Base-by-base conservation (phyloP, 2,888 invertebrate species). In the Chaetogeoica ovagalla region DNA sequence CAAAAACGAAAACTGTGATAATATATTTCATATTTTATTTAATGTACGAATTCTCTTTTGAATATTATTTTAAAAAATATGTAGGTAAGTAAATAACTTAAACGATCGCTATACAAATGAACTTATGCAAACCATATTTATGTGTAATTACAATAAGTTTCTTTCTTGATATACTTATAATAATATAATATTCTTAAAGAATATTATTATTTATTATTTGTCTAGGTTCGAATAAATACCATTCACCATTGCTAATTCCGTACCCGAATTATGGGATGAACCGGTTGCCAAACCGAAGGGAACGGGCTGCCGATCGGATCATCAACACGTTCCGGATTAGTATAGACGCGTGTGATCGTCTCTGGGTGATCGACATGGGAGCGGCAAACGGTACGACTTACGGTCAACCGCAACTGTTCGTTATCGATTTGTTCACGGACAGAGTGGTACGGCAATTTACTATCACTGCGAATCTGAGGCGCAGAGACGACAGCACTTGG, bases 321-420 rank as follows among this genome's bases (percentile, higher is more conserved):
- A 92, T 90, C 76, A 94, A 93, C 0, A 93, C 91, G 7, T 94
- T 94, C 86, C 83, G 85, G 84, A 91, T 94, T 83, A 91, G 93
- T 84, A 93, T 90, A 0, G 94, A 94, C 65, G 89, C 89, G 83
- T 94, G 94, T 85, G 91, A 93, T 83, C 89, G 94, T 72, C 89
- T 94, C 0, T 94, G 94, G 94, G 93, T 93, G 0, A 86, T 94
- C 76, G 94, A 94, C 84, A 92, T 93, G 21, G 94, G 94, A 79
- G 94, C 94, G 63, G 91, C 92, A 84, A 74, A 74, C 19, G 81
- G 82, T 2, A 75, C 74, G 23, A 55, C 17, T n/a, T 19, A 79
- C 70, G 60, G 76, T 21, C 21, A 73, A 5, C 79, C 81, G 11
- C 76, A 82, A 2, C 86, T 94, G 11, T 92, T 93, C 85, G 89